Conservation (phyloP, 1,140 invertebrate genomes). For the Frieseomelitta varia region DNA sequence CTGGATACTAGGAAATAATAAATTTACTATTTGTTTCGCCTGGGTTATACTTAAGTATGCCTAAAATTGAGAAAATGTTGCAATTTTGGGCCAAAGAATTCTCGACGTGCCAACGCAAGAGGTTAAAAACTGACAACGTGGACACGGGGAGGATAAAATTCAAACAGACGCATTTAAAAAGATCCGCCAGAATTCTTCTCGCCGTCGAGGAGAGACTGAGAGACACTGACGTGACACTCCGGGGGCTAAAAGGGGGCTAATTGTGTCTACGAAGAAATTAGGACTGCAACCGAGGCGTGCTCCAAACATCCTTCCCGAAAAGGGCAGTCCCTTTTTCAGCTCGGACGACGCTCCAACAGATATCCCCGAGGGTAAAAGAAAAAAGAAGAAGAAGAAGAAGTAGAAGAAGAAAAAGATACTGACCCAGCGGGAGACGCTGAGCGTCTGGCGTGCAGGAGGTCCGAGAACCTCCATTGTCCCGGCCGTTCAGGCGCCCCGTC, state of each 20-base stretch:
- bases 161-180: too few species aligned
- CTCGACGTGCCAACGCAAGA: too few species aligned
- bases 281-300: constrained; percentile 39
- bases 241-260: constrained; percentile 60
- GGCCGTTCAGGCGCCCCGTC: constrained; percentile 27
- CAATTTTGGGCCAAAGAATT: too few species aligned
- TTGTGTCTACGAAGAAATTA: constrained; percentile 65
- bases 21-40: too few species aligned
- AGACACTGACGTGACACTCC: constrained; percentile 15
- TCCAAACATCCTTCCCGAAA: constrained; percentile 52
- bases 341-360: not conserved
- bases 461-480: constrained; percentile 28
- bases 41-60: too few species aligned
- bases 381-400: too few species aligned
- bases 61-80: too few species aligned
- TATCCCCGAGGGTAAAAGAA: not conserved
- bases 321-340: constrained; percentile 41
- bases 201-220: not conserved
- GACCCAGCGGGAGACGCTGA: constrained; percentile 60
- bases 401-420: constrained; percentile 26
- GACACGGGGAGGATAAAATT: too few species aligned
- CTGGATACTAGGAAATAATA: too few species aligned
- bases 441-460: constrained; percentile 47
- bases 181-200: too few species aligned
- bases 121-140: too few species aligned